Percentiles rank a stretch among this genome's conserved stretches.
These are phyloP conservation scores for Coturnix japonica DNA, from an alignment of 2,113 vertebrate genomes.

Conservation along the genomic window DNA sequence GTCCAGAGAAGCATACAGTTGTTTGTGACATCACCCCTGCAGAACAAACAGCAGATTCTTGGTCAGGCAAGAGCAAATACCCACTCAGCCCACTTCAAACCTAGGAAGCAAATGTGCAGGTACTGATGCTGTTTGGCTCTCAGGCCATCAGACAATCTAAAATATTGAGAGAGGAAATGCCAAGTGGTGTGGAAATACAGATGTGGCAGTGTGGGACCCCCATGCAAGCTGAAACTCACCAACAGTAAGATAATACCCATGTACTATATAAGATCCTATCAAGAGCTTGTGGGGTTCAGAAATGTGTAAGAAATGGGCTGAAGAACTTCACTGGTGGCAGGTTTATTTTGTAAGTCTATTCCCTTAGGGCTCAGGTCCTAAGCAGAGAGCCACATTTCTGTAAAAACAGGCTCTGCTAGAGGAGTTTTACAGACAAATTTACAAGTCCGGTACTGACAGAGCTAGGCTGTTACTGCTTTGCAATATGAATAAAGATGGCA, in stretches of 20 bases:
- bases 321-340: not conserved
- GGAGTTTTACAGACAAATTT: not conserved
- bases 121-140: not conserved
- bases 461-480: not conserved
- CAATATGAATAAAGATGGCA: not conserved
- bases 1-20: not conserved
- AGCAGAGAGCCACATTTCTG: not conserved
- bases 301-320: not conserved
- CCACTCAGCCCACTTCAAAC: not conserved
- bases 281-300: not conserved
- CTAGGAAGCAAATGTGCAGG: accelerated
- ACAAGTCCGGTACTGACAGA: not conserved
- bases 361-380: not conserved
- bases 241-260: too few relatives aligned
- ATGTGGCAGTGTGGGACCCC: not conserved
- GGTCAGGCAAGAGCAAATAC: not conserved
- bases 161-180: not conserved
- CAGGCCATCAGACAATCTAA: not conserved
- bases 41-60: not conserved
- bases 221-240: not conserved
- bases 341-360: not conserved
- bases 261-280: too few relatives aligned
- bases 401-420: not conserved
- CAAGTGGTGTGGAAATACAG: not conserved
- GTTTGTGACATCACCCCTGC: not conserved